A percentile compares a stretch with the other conserved stretches of the same genome.
Conservation (phyloP, 2,113 vertebrate genomes). For the Mastomys natalensis region DNA sequence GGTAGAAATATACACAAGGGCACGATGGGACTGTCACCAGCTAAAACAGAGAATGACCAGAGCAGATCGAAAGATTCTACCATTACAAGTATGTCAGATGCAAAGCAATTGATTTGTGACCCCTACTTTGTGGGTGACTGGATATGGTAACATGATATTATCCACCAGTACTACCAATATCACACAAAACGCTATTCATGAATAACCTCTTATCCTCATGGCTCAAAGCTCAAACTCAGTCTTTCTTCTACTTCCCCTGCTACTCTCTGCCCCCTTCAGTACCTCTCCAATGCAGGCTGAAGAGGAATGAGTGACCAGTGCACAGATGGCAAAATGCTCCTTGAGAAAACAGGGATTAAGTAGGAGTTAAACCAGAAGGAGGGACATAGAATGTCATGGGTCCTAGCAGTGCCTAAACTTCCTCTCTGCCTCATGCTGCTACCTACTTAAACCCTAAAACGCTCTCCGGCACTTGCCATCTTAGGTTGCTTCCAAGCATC, state of each 20-base stretch:
- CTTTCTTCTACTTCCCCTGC: not conserved
- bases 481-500: not conserved
- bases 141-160: not conserved
- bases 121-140: not conserved
- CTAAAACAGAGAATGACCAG: not conserved
- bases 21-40: not conserved
- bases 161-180: not conserved
- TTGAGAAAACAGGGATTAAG: not conserved
- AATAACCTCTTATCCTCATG: not conserved
- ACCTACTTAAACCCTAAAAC: not conserved
- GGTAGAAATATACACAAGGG: not conserved
- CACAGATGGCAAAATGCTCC: not conserved
- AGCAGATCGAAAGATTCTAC: not conserved
- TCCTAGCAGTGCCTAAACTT: not conserved
- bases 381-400: not conserved
- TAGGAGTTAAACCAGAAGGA: not conserved
- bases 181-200: not conserved
- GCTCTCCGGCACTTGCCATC: too few species aligned
- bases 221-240: not conserved
- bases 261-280: not conserved
- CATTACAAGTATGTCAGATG: not conserved
- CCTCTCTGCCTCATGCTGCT: not conserved
- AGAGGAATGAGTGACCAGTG: not conserved
- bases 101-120: not conserved
- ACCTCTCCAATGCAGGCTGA: not conserved